Conservation (phyloP, 2,113 vertebrate genomes). For the Nesogale talazaci region DNA sequence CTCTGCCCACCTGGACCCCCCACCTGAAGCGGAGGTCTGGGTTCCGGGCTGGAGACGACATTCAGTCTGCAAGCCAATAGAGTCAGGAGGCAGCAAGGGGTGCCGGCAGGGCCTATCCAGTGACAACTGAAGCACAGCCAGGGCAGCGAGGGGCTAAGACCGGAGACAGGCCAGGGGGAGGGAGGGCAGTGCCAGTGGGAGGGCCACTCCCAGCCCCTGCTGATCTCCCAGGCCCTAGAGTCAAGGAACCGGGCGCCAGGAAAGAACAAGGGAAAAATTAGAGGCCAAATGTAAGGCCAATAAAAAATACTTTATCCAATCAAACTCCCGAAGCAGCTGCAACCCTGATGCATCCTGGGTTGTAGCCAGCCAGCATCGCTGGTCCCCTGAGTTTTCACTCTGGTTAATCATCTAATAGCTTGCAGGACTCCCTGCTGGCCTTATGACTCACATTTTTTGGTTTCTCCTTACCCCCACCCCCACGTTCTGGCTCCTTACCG, state of each 20-base stretch:
- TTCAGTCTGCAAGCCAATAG: too few relatives aligned
- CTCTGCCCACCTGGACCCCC: background rate
- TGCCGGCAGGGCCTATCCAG: background rate
- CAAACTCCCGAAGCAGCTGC: conserved; percentile 80
- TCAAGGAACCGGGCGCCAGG: conserved; percentile 75
- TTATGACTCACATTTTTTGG: conserved; percentile 82
- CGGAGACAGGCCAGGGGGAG: too few relatives aligned
- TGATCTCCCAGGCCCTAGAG: conserved; percentile 82
- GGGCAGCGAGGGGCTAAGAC: background rate
- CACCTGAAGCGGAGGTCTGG: background rate
- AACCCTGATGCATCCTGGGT: too few relatives aligned
- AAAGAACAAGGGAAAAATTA: conserved; percentile 85
- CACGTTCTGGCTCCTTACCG: conserved; percentile 21
- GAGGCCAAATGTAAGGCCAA: conserved; percentile 87
- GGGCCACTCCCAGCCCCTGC: conserved; percentile 81
- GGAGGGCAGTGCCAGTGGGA: conserved; percentile 62
- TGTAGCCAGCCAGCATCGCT: conserved; percentile 72
- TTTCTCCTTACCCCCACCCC: conserved; percentile 47
- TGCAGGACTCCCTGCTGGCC: conserved; percentile 80
- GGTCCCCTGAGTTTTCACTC: conserved; percentile 76
- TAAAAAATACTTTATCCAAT: conserved; percentile 86
- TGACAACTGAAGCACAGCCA: background rate
- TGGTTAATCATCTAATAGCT: conserved; percentile 85
- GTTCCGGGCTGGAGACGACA: background rate
- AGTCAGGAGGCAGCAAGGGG: background rate